Conservation (phyloP, 1,140 invertebrate genomes). For the Tyrophagus putrescentiae region DNA sequence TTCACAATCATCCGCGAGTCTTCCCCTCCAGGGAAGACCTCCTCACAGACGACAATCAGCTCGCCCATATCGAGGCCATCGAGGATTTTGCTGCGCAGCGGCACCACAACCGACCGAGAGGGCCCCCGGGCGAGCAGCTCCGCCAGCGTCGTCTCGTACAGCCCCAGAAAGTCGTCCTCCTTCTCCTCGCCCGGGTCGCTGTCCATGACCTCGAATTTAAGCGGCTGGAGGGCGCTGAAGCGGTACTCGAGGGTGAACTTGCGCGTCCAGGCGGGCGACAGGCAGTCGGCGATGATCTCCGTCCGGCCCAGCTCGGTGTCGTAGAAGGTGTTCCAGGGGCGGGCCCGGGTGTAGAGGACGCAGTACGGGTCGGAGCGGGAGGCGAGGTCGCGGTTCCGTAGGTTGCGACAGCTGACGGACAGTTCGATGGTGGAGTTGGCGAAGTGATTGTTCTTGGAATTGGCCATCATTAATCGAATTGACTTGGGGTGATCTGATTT, state of each 20-base stretch:
- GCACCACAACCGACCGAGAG: constrained; percentile 9
- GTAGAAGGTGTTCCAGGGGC: neutral
- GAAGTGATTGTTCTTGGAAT: no score
- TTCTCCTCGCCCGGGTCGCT: constrained; percentile 30
- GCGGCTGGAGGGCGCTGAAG: constrained; percentile 38
- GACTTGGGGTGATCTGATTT: no score
- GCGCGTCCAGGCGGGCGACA: constrained; percentile 40
- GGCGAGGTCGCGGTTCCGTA: constrained; percentile 43
- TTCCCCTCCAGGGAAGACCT: constrained; percentile 38
- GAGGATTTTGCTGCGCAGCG: neutral
- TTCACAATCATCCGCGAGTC: constrained; percentile 37
- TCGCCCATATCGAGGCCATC: neutral
- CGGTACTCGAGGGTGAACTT: constrained; percentile 39
- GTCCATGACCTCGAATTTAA: constrained; percentile 31
- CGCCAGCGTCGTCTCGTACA: constrained; percentile 37
- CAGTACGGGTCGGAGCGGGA: constrained; percentile 49
- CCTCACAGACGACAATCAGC: constrained; percentile 33
- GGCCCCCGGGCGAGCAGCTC: constrained; percentile 36
- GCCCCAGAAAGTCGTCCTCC: constrained; percentile 39
- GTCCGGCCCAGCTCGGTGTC: constrained; percentile 38
- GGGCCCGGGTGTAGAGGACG: constrained; percentile 34
- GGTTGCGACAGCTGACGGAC: constrained; percentile 34
- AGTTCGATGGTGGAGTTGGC: constrained; percentile 11
- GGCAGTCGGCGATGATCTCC: constrained; percentile 39
- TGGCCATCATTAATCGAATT: no score